A percentile compares a stretch with the other conserved stretches of the same genome.
Evolutionary conservation across 2,797 vertebrate species (phyloP).

Genomic region (Coracias cyanogaster): DNA sequence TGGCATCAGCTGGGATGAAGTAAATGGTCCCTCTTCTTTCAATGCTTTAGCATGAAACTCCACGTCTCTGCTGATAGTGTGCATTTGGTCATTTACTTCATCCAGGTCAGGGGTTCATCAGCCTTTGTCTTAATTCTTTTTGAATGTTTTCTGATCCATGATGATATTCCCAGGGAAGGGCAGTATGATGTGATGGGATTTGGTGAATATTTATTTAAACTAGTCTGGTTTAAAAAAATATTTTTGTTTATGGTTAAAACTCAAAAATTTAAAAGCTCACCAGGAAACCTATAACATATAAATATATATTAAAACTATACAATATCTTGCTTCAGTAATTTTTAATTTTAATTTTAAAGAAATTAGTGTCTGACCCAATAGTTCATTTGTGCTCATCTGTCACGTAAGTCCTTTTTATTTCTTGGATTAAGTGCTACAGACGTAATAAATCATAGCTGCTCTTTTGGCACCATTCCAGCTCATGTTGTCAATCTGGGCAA

Average conservation of each 20-base stretch:
- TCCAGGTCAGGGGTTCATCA: background rate
- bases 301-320: background rate
- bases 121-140: background rate
- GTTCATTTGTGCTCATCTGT: slow-evolving; percentile 38
- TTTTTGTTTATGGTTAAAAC: background rate
- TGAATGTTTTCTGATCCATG: slow-evolving; percentile 18
- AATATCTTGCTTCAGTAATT: background rate
- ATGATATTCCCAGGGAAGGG: background rate
- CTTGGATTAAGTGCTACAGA: slow-evolving; percentile 61
- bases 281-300: background rate
- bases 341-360: slow-evolving; percentile 36
- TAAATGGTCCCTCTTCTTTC: background rate
- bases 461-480: slow-evolving; percentile 16
- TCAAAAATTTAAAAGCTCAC: background rate
- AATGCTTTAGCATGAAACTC: background rate
- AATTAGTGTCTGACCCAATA: slow-evolving; percentile 36
- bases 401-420: slow-evolving; percentile 56
- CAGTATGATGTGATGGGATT: background rate
- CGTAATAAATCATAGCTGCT: slow-evolving; percentile 56
- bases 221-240: background rate
- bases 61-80: background rate
- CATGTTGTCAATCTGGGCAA: slow-evolving; percentile 13
- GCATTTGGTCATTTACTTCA: background rate
- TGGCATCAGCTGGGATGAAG: background rate
- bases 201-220: slow-evolving; percentile 20